Base-by-base conservation (phyloP, 2,888 invertebrate genomes). In the Eilema griseolum region DNA sequence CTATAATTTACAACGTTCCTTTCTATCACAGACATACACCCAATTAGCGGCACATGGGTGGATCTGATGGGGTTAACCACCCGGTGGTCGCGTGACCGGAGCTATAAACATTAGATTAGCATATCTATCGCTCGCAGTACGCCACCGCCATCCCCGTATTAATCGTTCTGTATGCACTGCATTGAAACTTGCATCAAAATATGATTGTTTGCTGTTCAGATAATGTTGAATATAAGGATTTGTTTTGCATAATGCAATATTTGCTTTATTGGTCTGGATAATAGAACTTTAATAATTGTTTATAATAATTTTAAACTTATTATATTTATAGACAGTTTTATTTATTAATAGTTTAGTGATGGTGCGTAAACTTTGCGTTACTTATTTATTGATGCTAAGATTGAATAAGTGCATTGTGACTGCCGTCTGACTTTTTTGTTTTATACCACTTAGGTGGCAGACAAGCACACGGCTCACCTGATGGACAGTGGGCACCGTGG, bases 31-130 rank as follows among this genome's bases (percentile, higher is more conserved):
- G 59, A 63, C 63, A 59, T 20, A 52, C 46, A 59, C 62, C 57
- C 20, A 66, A 72, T 66, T 63, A 68, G 62, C 31, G 59, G 46
- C 62, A 66, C 52, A 41, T 62, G 11, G 26, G 31, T 26, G 52
- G n/a, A 31, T 46, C 20, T 28, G 46, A 24, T 26, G 26, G 60
- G 64, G 46, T 52, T 12, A n/a, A 20, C 41, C 33, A 26, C 64
- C 69, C 12, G 61, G 41, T n/a, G 60, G 24, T 85, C 61, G 82
- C 85, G 85, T 86, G 85, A 80, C 81, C 74, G 61, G 52, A 46
- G 76, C 85, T 73, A 84, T 85, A 85, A 83, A 79, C 79, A 71
- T 69, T 76, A 79, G 75, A 85, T 85, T 84, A 83, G 82, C 85
- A 85, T 86, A 84, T 83, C 80, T 83, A 78, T 75, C 77, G 70